Conservation (phyloP, 2,113 vertebrate species). For the Cynoglossus semilaevis region DNA sequence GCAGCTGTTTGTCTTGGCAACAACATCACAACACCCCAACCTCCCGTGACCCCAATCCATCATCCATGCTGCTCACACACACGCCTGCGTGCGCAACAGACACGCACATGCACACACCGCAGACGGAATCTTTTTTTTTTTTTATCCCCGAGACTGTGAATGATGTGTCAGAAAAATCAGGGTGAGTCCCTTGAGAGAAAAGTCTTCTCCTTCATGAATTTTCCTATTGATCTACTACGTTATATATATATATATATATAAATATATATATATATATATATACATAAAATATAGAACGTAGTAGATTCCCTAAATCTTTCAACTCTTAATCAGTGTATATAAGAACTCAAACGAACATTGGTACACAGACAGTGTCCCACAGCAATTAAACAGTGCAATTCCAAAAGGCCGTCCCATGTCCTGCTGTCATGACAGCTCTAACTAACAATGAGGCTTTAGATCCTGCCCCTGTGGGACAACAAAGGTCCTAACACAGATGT, state of each 20-base stretch:
- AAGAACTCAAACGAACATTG: background rate
- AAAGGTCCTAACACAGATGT: slow-evolving; percentile 15
- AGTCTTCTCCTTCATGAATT: slow-evolving; percentile 21
- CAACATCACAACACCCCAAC: slow-evolving; percentile 67
- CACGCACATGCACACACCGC: background rate
- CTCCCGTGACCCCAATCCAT: slow-evolving; percentile 73
- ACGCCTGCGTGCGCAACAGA: background rate
- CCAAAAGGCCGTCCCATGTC: slow-evolving; percentile 42
- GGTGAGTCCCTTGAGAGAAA: slow-evolving; percentile 5
- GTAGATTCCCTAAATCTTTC: too few relatives aligned
- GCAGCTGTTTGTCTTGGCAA: slow-evolving; percentile 76
- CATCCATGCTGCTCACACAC: slow-evolving; percentile 36
- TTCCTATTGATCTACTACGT: background rate
- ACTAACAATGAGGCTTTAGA: slow-evolving; percentile 44
- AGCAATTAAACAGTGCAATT: slow-evolving; percentile 44
- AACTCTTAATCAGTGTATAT: too few relatives aligned
- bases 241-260: background rate
- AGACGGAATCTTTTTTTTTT: background rate
- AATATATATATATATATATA: too few relatives aligned
- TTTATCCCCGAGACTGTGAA: slow-evolving; percentile 18
- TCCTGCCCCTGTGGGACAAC: slow-evolving; percentile 14
- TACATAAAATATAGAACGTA: too few relatives aligned
- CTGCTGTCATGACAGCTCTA: slow-evolving; percentile 36
- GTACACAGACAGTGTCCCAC: slow-evolving; percentile 14
- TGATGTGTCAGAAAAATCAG: slow-evolving; percentile 12